These are phyloP conservation scores for Drosophila pachea DNA, from an alignment of 1,140 invertebrate genomes.

Conservation along the genomic window DNA sequence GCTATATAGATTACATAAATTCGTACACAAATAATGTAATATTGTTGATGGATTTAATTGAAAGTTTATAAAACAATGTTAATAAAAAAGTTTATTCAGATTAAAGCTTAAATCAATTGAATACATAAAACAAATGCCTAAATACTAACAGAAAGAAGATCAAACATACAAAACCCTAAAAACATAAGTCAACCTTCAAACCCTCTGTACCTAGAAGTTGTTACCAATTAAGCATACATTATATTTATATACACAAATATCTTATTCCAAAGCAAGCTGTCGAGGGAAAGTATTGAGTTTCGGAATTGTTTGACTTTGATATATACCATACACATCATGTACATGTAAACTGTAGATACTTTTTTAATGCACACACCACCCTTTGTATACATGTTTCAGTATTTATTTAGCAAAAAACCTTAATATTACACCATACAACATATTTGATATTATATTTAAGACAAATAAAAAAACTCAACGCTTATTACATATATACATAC, in stretches of 20 bases:
- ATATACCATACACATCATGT: constrained; percentile 53
- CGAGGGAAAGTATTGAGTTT: constrained; percentile 36
- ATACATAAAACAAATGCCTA: constrained; percentile 28
- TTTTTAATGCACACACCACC: constrained; percentile 47
- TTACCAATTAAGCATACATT: constrained; percentile 58
- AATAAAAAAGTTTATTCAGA: constrained; percentile 47
- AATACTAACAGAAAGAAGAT: constrained; percentile 28
- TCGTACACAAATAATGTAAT: constrained; percentile 56
- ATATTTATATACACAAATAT: constrained; percentile 44
- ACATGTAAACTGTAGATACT: constrained; percentile 64
- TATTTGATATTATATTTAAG: constrained; percentile 70
- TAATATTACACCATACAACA: constrained; percentile 43
- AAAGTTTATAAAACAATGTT: constrained; percentile 77
- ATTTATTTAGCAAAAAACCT: constrained; percentile 68
- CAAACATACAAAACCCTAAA: constrained; percentile 40
- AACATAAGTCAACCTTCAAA: constrained; percentile 45
- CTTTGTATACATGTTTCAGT: constrained; percentile 73
- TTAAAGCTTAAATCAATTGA: constrained; percentile 44
- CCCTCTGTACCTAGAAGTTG: constrained; percentile 70
- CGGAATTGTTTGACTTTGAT: constrained; percentile 48
- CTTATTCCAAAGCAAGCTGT: constrained; percentile 39
- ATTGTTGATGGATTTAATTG: constrained; percentile 63
- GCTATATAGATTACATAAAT: constrained; percentile 38
- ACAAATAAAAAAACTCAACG: constrained; percentile 73
- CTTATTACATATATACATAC: constrained; percentile 67